These are phyloP conservation scores for Heterocephalus glaber DNA, from an alignment of 2,113 vertebrate genomes.

Conservation along the genomic window DNA sequence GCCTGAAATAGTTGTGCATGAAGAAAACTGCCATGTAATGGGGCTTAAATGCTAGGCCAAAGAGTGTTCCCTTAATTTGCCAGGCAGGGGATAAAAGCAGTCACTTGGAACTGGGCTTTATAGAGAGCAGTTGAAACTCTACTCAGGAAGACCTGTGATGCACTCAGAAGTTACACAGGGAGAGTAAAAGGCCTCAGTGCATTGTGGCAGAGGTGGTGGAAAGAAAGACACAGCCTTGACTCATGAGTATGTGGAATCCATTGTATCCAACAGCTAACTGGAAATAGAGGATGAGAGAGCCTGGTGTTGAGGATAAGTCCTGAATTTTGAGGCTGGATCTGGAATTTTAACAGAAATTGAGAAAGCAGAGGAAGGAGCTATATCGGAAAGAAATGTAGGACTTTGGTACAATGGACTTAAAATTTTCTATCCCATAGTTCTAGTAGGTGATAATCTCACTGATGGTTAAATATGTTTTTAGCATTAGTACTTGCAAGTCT, in stretches of 20 bases:
- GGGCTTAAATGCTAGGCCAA: neutral
- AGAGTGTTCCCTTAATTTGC: neutral
- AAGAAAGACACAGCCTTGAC: neutral
- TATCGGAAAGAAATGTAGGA: neutral
- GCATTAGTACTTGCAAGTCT: neutral
- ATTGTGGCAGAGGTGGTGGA: neutral
- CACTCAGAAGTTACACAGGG: neutral
- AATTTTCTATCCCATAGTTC: neutral
- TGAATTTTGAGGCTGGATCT: neutral
- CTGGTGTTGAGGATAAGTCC: neutral
- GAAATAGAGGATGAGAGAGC: neutral
- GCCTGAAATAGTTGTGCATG: neutral
- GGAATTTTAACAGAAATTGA: slow-evolving; percentile 50
- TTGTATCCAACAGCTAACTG: neutral
- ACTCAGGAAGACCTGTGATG: neutral
- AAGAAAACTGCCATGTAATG: neutral
- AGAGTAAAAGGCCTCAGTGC: neutral
- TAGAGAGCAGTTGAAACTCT: neutral
- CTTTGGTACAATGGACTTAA: neutral
- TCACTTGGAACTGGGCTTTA: neutral
- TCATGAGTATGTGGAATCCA: neutral
- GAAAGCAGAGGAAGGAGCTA: neutral
- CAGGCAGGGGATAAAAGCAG: neutral
- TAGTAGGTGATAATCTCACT: neutral
- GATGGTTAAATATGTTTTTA: neutral